Evolutionary conservation across 2,797 vertebrate species (phyloP).

Genomic region (Brotula barbata): DNA sequence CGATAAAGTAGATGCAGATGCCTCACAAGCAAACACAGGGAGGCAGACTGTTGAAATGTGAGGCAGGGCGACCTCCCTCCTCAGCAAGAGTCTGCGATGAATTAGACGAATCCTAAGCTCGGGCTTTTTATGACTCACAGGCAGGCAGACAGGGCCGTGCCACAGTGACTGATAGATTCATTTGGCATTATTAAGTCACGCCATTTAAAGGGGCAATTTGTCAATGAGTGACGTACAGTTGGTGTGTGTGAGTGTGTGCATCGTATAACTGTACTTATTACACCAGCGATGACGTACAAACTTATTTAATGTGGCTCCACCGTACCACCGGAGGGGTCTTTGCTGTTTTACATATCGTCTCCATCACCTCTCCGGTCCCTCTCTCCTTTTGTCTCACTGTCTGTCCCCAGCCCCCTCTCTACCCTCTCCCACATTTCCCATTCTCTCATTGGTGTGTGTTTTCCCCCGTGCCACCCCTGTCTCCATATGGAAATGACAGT

Average conservation of each 20-base stretch:
- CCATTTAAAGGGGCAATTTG: slow-evolving; percentile 70
- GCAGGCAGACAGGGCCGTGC: slow-evolving; percentile 56
- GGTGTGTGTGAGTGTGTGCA: slow-evolving; percentile 25
- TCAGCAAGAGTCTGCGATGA: slow-evolving; percentile 60
- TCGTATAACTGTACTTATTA: slow-evolving; percentile 58
- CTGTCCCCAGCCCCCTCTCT: slow-evolving; percentile 18
- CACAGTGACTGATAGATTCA: slow-evolving; percentile 73
- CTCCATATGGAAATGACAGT: slow-evolving; percentile 93
- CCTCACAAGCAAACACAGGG: slow-evolving; percentile 58
- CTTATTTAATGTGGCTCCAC: slow-evolving; percentile 62
- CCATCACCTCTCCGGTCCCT: slow-evolving; percentile 44
- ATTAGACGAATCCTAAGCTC: slow-evolving; percentile 64
- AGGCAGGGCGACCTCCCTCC: slow-evolving; percentile 21
- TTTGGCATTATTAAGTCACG: slow-evolving; percentile 72
- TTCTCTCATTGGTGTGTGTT: slow-evolving; percentile 44
- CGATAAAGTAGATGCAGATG: slow-evolving; percentile 78
- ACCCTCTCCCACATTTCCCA: slow-evolving; percentile 44
- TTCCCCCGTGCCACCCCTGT: slow-evolving; percentile 75
- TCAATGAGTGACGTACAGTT: slow-evolving; percentile 55
- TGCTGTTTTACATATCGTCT: slow-evolving; percentile 57
- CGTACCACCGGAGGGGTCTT: slow-evolving; percentile 48
- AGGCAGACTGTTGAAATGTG: slow-evolving; percentile 50
- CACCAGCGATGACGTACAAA: slow-evolving; percentile 54
- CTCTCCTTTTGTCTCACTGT: slow-evolving; percentile 9
- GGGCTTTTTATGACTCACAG: slow-evolving; percentile 59